Evolutionary conservation across 2,888 invertebrate genomes (phyloP), one percentile per base, ranked within the genome.

Genomic region (Dicyrtomina minuta): DNA sequence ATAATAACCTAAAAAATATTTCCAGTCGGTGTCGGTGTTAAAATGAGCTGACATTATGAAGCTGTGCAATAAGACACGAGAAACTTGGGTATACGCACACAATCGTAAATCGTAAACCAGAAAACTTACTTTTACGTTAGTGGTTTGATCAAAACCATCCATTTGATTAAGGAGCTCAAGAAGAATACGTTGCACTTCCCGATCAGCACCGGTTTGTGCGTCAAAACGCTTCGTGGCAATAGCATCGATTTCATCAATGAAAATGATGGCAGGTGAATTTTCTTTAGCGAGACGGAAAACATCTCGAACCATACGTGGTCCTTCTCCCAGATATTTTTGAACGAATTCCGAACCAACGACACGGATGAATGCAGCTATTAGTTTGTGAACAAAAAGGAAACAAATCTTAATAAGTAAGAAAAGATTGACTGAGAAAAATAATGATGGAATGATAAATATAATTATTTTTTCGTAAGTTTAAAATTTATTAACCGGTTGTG

Each of bases 131-230:
- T 99, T 99, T 17, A 99, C 98, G 84, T 99, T 99, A n/a, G 98
- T 97, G 1, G 96, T 97, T 83, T 99, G 98, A 84, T 99, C 99
- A 82, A 99, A 99, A 62, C 99, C 99, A 83, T 99, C 99, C 99
- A 99, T 99, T 84, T 99, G 99, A 85, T 99, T 99, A 8, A 99
- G 86, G 68, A 99, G 85, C 81, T 99, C 99, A 22, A 99, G 85
- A 33, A 99, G 84, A 82, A 99, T 99, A 84, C 99, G 89, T 82
- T 99, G 99, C 0, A 99, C 98, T 83, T 99, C 97, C 79, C 97
- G 87, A 86, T 98, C 97, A 64, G 96, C 97, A 79, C 97, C 97
- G 73, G 97, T 98, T 83, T 98, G 97, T 2, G 97, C 97, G 84
- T 98, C 97, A 83, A 98, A 96, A 80, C 98, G 88, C 84, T 99